A percentile compares a stretch with the other conserved stretches of the same genome.
phyloP scores from a whole-genome alignment of 2,113 vertebrate species.

The Vulpes ferrilata region DNA sequence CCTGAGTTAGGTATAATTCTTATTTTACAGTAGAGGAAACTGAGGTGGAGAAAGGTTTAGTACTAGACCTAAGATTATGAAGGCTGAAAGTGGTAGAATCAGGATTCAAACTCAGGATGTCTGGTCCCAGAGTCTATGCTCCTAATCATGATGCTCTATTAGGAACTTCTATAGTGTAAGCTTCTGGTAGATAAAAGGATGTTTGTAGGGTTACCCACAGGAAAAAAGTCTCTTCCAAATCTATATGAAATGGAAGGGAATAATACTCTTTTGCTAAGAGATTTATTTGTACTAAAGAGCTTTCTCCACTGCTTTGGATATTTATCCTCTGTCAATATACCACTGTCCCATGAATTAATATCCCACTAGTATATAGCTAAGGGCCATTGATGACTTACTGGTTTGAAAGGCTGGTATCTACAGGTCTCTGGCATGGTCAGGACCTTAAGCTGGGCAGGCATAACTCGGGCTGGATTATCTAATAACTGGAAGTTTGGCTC shows the following conservation, averaged over 20 bases:
- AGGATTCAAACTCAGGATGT: background rate
- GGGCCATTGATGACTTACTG: constrained; percentile 86
- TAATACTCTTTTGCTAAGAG: background rate
- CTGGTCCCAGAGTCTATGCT: background rate
- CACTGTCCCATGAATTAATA: background rate
- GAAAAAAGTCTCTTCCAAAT: background rate
- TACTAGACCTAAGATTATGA: background rate
- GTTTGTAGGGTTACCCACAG: background rate
- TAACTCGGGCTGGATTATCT: constrained; percentile 97
- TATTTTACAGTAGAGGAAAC: background rate
- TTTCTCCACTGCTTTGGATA: background rate
- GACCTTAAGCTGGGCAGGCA: constrained; percentile 99
- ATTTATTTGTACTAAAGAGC: background rate
- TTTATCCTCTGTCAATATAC: background rate
- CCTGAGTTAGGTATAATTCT: background rate
- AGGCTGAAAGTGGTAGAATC: background rate
- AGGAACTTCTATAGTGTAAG: background rate
- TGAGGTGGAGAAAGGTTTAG: background rate
- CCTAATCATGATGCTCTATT: background rate
- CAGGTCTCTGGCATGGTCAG: constrained; percentile 96
- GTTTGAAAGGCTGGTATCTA: constrained; percentile 99
- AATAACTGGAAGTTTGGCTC: constrained; percentile 97
- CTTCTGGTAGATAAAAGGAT: background rate
- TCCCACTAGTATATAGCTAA: background rate
- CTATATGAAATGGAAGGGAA: background rate